Evolutionary conservation across 2,888 invertebrate genomes (phyloP), one percentile per base, ranked within the genome.

Genomic region (Caenorhabditis uteleia): DNA sequence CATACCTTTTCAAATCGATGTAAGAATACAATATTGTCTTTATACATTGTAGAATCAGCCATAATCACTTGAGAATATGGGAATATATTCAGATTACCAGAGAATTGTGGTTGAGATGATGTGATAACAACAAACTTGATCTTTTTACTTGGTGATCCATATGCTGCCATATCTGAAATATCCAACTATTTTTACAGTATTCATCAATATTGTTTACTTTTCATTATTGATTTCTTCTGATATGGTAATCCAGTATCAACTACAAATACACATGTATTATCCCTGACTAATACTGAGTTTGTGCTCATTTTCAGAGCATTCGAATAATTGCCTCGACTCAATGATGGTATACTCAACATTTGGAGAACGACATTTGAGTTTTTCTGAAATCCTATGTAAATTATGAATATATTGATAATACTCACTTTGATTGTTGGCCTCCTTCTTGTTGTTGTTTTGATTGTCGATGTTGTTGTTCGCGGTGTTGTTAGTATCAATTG

Each of bases 41-140:
- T 54, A 42, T 47, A 59, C 49, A 58, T 55, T 3, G 55, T 58
- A 5, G 55, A 46, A 27, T 59, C 58, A 6, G 44, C 72, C 50
- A 73, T 62, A 14, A 69, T 57, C 16, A 71, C 40, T 34, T 69
- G 71, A 4, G 74, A 69, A 27, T 45, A 48, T 8, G 69, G 71
- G 49, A 71, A 74, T 14, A 74, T 25, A 38, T 74, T 74, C 44
- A 74, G 34, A 43, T 71, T 74, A n/a, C 74, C 74, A n/a, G 64
- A 34, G 36, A 71, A 71, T 34, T 69, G 69, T 14, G 66, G 56
- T 18, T 55, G 58, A 0, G 74, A 56, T 5, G 69, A 65, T 8
- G 74, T 71, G 20, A 70, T 44, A 10, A 74, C 65, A 5, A 69
- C 64, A 44, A 68, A 69, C 18, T 65, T 61, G 12, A 70, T 67